These are phyloP conservation scores for Notothenia coriiceps DNA, from an alignment of 2,113 vertebrate species.

Conservation along the genomic window DNA sequence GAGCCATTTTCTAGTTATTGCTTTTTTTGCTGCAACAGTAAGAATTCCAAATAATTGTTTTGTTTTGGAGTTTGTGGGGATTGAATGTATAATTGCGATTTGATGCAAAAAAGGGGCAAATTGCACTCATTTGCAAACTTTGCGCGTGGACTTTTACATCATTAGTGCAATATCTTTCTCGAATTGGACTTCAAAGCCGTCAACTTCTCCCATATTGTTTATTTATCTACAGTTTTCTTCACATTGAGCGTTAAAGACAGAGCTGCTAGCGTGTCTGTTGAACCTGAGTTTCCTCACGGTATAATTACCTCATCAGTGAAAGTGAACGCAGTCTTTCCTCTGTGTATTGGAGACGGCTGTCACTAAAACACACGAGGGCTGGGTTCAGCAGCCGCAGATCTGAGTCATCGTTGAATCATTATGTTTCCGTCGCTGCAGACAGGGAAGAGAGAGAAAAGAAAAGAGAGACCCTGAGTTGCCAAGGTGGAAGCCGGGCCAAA, in stretches of 20 bases:
- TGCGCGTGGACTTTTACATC: too few relatives aligned
- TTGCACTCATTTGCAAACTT: too few relatives aligned
- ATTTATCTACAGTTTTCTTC: not conserved
- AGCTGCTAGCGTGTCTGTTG: not conserved
- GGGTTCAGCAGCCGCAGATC: slow-evolving; percentile 28
- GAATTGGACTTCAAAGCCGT: too few relatives aligned
- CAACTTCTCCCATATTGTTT: not conserved
- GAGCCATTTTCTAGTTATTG: too few relatives aligned
- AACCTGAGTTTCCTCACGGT: not conserved
- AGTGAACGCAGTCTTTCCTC: not conserved
- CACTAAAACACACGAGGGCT: not conserved
- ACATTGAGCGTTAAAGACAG: not conserved
- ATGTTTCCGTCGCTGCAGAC: not conserved
- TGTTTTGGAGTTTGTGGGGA: too few relatives aligned
- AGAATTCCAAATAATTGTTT: too few relatives aligned
- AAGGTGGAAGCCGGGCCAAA: slow-evolving; percentile 13
- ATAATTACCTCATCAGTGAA: not conserved
- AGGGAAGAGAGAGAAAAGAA: slow-evolving; percentile 17
- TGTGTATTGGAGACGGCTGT: not conserved
- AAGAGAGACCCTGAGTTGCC: slow-evolving; percentile 10
- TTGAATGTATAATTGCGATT: too few relatives aligned
- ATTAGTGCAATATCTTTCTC: too few relatives aligned
- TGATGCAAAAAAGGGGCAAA: too few relatives aligned
- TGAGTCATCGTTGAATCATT: slow-evolving; percentile 41
- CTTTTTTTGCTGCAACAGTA: too few relatives aligned